A percentile compares a stretch with the other conserved stretches of the same genome.
Evolutionary conservation across 2,113 vertebrate genomes (phyloP).

Genomic region (Alectura lathami): DNA sequence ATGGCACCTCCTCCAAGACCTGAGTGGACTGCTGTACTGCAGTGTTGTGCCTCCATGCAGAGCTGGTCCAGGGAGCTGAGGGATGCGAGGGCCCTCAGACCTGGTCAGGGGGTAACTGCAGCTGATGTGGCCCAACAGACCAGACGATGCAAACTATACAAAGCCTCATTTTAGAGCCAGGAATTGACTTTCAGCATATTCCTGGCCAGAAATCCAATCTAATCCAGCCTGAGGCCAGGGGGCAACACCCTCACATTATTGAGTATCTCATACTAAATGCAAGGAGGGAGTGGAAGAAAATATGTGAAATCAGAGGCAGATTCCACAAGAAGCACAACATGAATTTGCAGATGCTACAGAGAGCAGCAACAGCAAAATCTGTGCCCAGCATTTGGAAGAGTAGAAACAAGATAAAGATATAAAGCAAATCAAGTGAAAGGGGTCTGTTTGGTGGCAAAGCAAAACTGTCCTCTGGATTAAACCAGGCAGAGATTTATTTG

Average conservation of each 20-base stretch:
- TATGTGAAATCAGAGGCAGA: neutral
- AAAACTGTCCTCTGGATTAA: neutral
- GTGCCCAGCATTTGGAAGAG: neutral
- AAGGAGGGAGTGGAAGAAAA: neutral
- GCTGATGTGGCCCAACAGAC: too few species aligned
- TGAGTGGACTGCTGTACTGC: rapidly evolving
- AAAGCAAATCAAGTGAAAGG: neutral
- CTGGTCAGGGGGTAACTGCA: too few species aligned
- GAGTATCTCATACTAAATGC: neutral
- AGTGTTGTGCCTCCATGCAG: too few species aligned
- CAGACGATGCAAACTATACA: too few species aligned
- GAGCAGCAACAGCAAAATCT: neutral
- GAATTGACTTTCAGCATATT: neutral
- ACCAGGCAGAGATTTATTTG: neutral
- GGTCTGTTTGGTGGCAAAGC: neutral
- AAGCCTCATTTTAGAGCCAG: neutral
- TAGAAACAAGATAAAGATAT: neutral
- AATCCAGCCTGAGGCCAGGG: neutral
- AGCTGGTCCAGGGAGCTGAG: too few species aligned
- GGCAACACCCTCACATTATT: rapidly evolving
- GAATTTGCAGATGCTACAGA: neutral
- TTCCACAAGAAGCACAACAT: neutral
- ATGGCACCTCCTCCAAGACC: rapidly evolving
- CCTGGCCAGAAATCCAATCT: neutral
- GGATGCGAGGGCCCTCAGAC: too few species aligned